Evolutionary conservation across 2,113 vertebrate species (phyloP), one percentile per base, ranked within the genome.

Genomic region (Enhydra lutris): DNA sequence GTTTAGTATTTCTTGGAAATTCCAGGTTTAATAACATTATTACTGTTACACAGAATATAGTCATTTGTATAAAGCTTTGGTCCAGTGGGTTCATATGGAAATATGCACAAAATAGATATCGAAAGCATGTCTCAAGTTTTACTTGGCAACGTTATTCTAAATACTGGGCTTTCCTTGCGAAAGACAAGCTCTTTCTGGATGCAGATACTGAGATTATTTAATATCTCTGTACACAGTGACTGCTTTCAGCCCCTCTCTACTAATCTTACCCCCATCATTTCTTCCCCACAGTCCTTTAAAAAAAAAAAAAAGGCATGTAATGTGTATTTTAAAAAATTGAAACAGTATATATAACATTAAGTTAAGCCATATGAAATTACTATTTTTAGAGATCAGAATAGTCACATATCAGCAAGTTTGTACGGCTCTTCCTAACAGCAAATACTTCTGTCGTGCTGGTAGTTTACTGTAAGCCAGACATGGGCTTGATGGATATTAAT

Each of bases 1-100:
- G 97, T 92, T 95, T 63, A 87, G 84, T 97, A 94, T 88, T 86
- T 97, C 83, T 98, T 98, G 94, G 79, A 97, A 98, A 97, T 91
- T 97, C 42, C 89, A 91, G 74, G 65, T 83, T 98, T 97, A 95
- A 94, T 98, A 34, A 81, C 84, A 63, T 95, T 5, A 34, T 94
- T 96, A 85, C 94, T 95, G 50, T 97, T 13, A 61, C 24, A 55
- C 24, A 88, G 82, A 59, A 97, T 91, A 94, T 97, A 95, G 69
- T 82, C 74, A 95, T 95, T 96, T 89, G 80, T 31, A 7, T 63
- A 89, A 88, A 92, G 34, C 26, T 98, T 92, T 98, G 96, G 78
- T 97, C 96, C 86, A 71, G 21, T 63, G 95, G 42, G 89, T 88
- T 91, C 95, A n/a, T 50, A 7, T 89, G 31, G 84, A 90, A 97